Percentiles rank a stretch among this genome's conserved stretches.
phyloP scores from a whole-genome alignment of 2,113 vertebrate genomes.

The Coracopsis vasa region DNA sequence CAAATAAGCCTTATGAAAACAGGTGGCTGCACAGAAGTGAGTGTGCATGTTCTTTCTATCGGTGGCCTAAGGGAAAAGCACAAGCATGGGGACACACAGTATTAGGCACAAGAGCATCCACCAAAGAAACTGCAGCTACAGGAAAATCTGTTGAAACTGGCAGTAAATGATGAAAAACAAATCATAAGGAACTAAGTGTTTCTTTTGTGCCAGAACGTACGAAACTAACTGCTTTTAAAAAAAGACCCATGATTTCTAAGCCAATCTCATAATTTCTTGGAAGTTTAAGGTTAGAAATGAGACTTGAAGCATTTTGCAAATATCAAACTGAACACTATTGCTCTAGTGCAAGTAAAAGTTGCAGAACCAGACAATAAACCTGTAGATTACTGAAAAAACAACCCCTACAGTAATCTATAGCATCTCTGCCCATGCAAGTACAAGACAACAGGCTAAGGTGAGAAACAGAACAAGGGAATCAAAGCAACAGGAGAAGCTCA shows the following conservation, averaged over 20 bases:
- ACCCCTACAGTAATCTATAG: neutral
- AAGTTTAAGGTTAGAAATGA: neutral
- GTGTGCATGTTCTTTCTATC: neutral
- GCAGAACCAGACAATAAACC: neutral
- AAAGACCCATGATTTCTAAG: neutral
- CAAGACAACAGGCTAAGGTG: neutral
- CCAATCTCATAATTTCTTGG: neutral
- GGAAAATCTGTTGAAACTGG: conserved; percentile 42
- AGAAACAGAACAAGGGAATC: neutral
- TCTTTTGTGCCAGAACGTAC: neutral
- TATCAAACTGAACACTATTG: neutral
- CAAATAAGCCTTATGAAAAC: neutral
- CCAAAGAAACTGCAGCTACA: conserved; percentile 10
- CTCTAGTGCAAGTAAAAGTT: neutral
- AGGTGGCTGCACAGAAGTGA: neutral
- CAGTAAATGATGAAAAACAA: conserved; percentile 8
- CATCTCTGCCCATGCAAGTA: neutral
- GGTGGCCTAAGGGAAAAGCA: conserved; percentile 15
- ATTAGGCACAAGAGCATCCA: neutral
- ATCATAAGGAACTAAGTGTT: neutral
- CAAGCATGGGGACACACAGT: neutral
- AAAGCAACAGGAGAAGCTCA: neutral
- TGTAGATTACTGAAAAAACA: neutral
- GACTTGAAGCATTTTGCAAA: neutral
- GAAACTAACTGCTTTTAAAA: conserved; percentile 10